A percentile compares a stretch with the other conserved stretches of the same genome.
Conservation (phyloP, 2,888 invertebrate genomes). For the Melieria omissa region DNA sequence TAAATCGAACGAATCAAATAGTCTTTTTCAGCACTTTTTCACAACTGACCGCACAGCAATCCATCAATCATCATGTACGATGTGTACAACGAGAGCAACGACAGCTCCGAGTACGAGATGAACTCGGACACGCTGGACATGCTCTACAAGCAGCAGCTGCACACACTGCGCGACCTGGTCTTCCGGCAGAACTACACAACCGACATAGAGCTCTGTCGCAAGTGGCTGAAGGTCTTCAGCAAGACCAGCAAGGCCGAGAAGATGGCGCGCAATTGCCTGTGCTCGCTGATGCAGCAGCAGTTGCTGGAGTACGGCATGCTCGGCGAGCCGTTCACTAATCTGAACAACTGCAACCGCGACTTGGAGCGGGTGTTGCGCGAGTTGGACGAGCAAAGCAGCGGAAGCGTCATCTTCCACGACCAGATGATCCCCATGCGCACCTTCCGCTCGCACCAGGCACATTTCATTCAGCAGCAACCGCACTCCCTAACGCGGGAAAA, state of each 20-base stretch:
- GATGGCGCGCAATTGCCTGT: conserved; percentile 57
- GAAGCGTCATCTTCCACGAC: conserved; percentile 18
- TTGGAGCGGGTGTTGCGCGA: conserved; percentile 47
- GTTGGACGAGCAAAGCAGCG: conserved; percentile 40
- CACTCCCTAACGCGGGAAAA: not conserved
- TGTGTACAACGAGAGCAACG: conserved; percentile 27
- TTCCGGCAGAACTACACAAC: conserved; percentile 45
- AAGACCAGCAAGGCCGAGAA: conserved; percentile 50
- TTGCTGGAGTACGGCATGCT: conserved; percentile 44
- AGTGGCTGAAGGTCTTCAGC: conserved; percentile 59
- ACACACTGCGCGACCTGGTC: conserved; percentile 46
- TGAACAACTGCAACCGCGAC: conserved; percentile 45
- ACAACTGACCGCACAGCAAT: conserved; percentile 11
- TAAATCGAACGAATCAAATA: conserved; percentile 11
- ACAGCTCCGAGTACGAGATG: conserved; percentile 44
- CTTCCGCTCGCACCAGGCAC: conserved; percentile 18
- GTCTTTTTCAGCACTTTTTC: not conserved
- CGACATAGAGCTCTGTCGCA: conserved; percentile 51
- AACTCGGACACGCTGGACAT: conserved; percentile 50
- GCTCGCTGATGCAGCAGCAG: conserved; percentile 57
- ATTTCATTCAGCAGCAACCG: not conserved
- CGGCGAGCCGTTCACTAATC: conserved; percentile 52
- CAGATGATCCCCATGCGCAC: conserved; percentile 22
- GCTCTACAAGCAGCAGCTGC: conserved; percentile 51
- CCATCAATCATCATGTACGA: conserved; percentile 24